Conservation (phyloP, 2,113 vertebrate genomes). For the Trematocara macrostoma region DNA sequence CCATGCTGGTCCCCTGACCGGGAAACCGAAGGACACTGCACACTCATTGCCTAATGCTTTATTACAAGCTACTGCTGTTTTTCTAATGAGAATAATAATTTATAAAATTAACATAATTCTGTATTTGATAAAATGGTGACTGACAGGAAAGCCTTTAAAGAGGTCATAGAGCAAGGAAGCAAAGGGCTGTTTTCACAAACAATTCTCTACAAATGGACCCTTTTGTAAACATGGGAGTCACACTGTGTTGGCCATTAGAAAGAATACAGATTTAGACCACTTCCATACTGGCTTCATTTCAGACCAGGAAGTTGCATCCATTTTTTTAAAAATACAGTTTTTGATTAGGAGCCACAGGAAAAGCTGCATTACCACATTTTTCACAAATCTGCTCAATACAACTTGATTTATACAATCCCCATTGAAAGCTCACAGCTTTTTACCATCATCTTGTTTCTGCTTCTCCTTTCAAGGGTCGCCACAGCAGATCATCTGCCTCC, state of each 20-base stretch:
- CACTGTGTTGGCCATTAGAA: not conserved
- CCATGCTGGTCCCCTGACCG: not conserved
- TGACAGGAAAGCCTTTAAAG: not conserved
- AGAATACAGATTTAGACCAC: not conserved
- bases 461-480: not conserved
- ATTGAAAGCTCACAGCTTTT: not conserved
- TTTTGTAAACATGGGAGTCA: not conserved
- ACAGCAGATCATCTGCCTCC: not conserved
- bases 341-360: not conserved
- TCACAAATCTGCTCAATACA: not conserved
- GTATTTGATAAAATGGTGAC: not conserved
- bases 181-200: not conserved
- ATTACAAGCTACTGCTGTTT: not conserved
- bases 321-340: not conserved
- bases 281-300: not conserved
- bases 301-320: not conserved
- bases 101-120: not conserved
- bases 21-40: not conserved
- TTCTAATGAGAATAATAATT: not conserved
- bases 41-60: not conserved
- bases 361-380: not conserved
- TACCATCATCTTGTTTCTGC: not conserved
- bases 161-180: not conserved
- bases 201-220: not conserved
- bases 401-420: not conserved